Conservation (phyloP, 2,113 vertebrate genomes). For the Pachypanchax playfairii region DNA sequence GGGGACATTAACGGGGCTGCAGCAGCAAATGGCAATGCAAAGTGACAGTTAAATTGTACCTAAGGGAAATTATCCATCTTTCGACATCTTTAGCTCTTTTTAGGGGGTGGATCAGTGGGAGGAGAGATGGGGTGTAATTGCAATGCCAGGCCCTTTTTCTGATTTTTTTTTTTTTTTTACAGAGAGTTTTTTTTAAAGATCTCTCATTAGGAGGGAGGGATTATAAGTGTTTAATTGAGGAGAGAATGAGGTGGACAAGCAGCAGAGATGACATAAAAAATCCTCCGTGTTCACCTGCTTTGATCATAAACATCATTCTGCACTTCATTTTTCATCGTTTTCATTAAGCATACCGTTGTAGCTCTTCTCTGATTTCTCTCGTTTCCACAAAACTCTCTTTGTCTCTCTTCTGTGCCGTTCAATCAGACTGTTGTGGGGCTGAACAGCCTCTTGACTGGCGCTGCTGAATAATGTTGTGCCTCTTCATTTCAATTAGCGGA, state of each 20-base stretch:
- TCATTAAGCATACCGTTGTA: background rate
- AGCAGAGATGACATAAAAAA: conserved; percentile 10
- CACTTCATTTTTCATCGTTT: background rate
- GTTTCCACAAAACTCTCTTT: conserved; percentile 46
- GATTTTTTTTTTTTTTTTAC: conserved; percentile 68
- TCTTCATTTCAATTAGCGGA: conserved; percentile 91
- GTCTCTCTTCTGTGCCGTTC: conserved; percentile 81
- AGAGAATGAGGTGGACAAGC: conserved; percentile 39
- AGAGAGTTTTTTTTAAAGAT: conserved; percentile 54
- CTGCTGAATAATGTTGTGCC: conserved; percentile 87
- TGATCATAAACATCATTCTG: background rate
- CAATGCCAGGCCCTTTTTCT: conserved; percentile 87
- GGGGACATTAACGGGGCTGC: conserved; percentile 92
- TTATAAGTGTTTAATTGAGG: conserved; percentile 34
- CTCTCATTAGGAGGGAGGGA: conserved; percentile 56
- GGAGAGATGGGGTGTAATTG: conserved; percentile 88
- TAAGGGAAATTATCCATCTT: conserved; percentile 99
- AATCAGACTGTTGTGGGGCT: conserved; percentile 84
- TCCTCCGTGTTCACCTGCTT: too few relatives aligned
- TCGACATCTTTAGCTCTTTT: conserved; percentile 97
- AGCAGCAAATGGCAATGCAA: conserved; percentile 96
- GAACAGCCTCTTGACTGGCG: conserved; percentile 90
- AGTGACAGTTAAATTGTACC: conserved; percentile 99
- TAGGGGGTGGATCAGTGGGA: conserved; percentile 49
- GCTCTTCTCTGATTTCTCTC: conserved; percentile 11